Percentiles rank a stretch among this genome's conserved stretches.
Conservation (phyloP, 2,113 vertebrate genomes). For the Spermophilus dauricus region DNA sequence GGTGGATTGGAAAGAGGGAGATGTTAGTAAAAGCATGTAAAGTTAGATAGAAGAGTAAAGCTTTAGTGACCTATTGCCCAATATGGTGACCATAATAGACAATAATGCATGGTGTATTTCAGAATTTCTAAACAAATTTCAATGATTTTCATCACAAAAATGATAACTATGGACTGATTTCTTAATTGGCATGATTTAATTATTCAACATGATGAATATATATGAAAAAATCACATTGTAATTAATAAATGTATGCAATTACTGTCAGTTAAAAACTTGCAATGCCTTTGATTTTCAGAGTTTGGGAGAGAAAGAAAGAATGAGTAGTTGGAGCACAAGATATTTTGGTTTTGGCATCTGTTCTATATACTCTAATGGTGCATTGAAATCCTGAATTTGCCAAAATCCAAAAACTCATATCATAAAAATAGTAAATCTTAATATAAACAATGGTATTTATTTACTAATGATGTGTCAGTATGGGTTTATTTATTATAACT, state of each 20-base stretch:
- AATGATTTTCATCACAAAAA: background rate
- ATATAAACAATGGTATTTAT: background rate
- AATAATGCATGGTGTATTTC: background rate
- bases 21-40: too few species aligned
- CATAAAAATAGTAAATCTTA: background rate
- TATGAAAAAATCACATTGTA: background rate
- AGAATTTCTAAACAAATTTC: background rate
- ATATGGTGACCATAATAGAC: background rate
- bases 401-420: background rate
- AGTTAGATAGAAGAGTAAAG: too few species aligned
- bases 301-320: background rate
- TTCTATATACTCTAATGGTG: background rate
- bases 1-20: too few species aligned
- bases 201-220: background rate
- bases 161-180: background rate
- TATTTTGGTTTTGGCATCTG: background rate
- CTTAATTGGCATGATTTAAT: background rate
- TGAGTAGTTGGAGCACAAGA: background rate
- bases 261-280: background rate
- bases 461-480: background rate
- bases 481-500: background rate
- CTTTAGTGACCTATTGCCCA: background rate
- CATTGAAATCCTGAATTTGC: background rate
- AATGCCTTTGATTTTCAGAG: background rate
- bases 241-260: background rate